Conservation (phyloP, 2,797 vertebrate species). For the Euphonia xanthogaster region DNA sequence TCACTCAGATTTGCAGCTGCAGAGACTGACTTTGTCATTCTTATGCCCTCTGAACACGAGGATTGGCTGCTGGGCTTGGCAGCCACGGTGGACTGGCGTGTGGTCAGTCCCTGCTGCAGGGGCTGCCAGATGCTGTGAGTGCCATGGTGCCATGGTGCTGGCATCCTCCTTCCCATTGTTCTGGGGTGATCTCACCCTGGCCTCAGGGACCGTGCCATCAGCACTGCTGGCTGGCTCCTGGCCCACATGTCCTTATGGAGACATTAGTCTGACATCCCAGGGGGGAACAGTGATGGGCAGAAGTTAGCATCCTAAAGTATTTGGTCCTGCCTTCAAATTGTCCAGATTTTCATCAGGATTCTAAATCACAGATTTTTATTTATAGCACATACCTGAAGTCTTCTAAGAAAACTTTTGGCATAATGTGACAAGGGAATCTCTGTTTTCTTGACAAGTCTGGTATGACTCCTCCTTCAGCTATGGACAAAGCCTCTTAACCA, state of each 20-base stretch:
- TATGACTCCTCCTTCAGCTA: background rate
- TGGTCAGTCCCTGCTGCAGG: fast-evolving
- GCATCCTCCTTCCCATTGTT: background rate
- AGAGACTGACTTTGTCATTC: background rate
- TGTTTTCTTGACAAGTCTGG: background rate
- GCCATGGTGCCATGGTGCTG: fast-evolving
- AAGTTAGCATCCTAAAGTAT: background rate
- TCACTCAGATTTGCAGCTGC: background rate
- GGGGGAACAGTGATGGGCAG: background rate
- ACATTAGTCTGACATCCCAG: fast-evolving
- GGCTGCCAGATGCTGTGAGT: background rate
- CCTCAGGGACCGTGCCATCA: background rate
- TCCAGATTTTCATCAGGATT: background rate
- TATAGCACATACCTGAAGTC: background rate
- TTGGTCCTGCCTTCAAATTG: background rate
- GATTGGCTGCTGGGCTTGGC: background rate
- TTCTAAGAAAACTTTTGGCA: background rate
- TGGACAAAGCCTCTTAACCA: background rate
- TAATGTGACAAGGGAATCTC: background rate
- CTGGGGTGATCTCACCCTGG: background rate
- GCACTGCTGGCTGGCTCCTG: background rate
- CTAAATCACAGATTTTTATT: background rate
- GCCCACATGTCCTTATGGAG: background rate
- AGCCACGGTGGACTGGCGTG: fast-evolving
- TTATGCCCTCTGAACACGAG: background rate